Conservation (phyloP, 2,888 invertebrate genomes). For the Incurvaria masculella region DNA sequence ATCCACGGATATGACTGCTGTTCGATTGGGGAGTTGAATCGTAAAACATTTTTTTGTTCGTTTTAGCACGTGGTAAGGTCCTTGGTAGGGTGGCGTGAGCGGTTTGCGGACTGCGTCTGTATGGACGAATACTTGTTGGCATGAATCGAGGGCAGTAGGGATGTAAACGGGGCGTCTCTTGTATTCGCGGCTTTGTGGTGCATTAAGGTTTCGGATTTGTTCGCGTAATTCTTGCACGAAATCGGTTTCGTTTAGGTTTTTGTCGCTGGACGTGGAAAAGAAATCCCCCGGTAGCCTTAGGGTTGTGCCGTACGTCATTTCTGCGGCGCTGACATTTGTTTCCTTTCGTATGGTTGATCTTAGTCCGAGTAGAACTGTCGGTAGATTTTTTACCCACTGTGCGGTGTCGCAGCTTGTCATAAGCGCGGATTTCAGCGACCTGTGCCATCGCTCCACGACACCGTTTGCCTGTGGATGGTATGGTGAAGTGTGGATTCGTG, state of each 20-base stretch:
- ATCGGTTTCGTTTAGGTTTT: too few relatives aligned
- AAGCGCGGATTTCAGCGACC: constrained; percentile 11
- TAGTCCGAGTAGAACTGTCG: constrained; percentile 20
- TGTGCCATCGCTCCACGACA: constrained; percentile 14
- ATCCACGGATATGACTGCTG: constrained; percentile 14
- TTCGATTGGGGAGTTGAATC: constrained; percentile 9
- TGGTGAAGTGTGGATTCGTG: constrained; percentile 8
- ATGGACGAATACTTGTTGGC: constrained; percentile 19
- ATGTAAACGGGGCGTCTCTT: too few relatives aligned
- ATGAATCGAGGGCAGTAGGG: too few relatives aligned
- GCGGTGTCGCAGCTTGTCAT: background rate
- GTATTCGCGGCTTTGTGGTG: too few relatives aligned
- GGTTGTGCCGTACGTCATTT: too few relatives aligned
- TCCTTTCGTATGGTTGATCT: background rate
- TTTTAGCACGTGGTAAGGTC: constrained; percentile 13
- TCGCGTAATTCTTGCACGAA: too few relatives aligned
- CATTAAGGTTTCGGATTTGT: too few relatives aligned
- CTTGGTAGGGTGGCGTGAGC: constrained; percentile 17
- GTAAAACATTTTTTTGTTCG: constrained; percentile 12
- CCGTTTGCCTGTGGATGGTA: constrained; percentile 17
- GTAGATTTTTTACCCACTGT: constrained; percentile 19
- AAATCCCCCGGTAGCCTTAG: too few relatives aligned
- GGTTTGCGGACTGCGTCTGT: constrained; percentile 16
- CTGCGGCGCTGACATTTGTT: too few relatives aligned
- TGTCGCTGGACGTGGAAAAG: too few relatives aligned